These are phyloP conservation scores for Kryptolebias ocellatus DNA, from an alignment of 2,797 vertebrate species.

Conservation along the genomic window DNA sequence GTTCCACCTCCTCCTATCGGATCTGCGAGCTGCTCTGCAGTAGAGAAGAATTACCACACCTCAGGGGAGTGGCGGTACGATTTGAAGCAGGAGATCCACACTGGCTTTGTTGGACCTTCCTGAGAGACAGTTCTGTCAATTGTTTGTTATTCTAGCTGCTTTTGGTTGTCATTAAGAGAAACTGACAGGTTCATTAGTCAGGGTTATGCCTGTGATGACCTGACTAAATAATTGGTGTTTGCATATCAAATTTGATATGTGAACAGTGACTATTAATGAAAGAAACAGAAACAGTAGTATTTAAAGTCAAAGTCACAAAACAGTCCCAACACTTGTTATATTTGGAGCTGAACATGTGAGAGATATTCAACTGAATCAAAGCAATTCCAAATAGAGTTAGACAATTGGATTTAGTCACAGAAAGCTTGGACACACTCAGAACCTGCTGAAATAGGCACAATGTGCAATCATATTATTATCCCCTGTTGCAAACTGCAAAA, in stretches of 20 bases:
- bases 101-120: background rate
- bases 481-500: no score
- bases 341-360: background rate
- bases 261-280: constrained; percentile 1
- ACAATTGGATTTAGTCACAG: constrained; percentile 2
- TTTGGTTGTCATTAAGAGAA: constrained; percentile 27
- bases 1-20: constrained; percentile 57
- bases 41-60: constrained; percentile 64
- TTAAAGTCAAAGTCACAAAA: background rate
- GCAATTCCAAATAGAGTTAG: constrained; percentile 7
- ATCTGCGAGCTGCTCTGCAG: constrained; percentile 64
- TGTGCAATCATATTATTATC: constrained; percentile 30
- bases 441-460: constrained; percentile 39
- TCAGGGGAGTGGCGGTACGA: constrained; percentile 37
- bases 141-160: constrained; percentile 18
- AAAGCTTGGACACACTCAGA: constrained; percentile 2
- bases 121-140: constrained; percentile 13
- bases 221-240: background rate
- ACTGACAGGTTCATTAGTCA: constrained; percentile 25
- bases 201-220: constrained; percentile 5
- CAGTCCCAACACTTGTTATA: background rate
- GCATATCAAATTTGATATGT: constrained; percentile 7
- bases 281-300: background rate
- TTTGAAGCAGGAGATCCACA: constrained; percentile 42
- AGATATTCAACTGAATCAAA: constrained; percentile 16